These are phyloP conservation scores for Centruroides sculpturatus DNA, from an alignment of 1,140 invertebrate species.

Conservation along the genomic window DNA sequence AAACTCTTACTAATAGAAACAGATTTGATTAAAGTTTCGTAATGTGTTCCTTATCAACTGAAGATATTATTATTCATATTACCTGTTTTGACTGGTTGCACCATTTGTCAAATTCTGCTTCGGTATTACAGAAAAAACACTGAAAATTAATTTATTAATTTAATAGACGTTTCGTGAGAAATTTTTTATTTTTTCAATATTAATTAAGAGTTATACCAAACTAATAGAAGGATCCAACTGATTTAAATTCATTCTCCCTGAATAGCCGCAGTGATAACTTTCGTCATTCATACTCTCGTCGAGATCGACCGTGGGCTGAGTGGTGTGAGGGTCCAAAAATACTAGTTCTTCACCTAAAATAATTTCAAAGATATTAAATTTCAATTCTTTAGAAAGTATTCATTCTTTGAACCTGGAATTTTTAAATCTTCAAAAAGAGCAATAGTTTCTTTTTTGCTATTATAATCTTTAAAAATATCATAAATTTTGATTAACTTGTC, in stretches of 20 bases:
- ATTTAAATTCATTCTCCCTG: conserved; percentile 61
- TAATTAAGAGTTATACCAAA: conserved; percentile 40
- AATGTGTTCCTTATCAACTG: too few relatives aligned
- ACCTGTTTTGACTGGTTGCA: too few relatives aligned
- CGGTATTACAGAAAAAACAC: conserved; percentile 76
- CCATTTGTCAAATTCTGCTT: conserved; percentile 53
- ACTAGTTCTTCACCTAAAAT: conserved; percentile 65
- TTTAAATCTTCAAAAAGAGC: too few relatives aligned
- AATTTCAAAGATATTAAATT: too few relatives aligned
- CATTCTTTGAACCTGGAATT: too few relatives aligned
- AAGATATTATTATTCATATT: too few relatives aligned
- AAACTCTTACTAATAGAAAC: too few relatives aligned
- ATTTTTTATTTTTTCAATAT: conserved; percentile 26
- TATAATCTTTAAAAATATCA: too few relatives aligned
- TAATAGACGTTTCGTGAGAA: conserved; percentile 67
- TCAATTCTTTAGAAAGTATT: too few relatives aligned
- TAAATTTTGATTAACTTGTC: too few relatives aligned
- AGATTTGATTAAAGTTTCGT: too few relatives aligned
- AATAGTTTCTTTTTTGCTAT: too few relatives aligned
- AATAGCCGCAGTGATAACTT: conserved; percentile 74
- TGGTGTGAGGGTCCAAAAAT: conserved; percentile 89
- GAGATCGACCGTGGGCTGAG: conserved; percentile 48
- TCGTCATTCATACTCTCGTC: conserved; percentile 46
- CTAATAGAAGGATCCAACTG: conserved; percentile 89
- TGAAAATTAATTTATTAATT: conserved; percentile 60